Percentiles rank a stretch among this genome's conserved stretches.
Conservation (phyloP, 2,113 vertebrate genomes). For the Pleuronectes platessa region DNA sequence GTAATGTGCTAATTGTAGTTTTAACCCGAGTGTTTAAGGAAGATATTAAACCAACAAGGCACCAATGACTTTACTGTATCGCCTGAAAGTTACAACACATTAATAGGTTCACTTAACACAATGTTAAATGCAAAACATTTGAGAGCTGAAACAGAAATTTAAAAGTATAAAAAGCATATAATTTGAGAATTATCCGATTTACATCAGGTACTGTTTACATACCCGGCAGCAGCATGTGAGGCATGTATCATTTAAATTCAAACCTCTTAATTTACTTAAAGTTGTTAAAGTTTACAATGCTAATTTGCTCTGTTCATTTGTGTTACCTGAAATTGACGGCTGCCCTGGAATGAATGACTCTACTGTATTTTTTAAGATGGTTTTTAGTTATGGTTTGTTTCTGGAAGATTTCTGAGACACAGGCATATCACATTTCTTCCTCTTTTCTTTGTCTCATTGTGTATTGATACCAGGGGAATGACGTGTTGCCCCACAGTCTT, state of each 20-base stretch:
- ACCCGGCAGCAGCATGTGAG: not conserved
- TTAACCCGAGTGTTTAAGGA: too few relatives aligned
- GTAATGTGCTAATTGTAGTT: too few relatives aligned
- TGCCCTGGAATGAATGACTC: slow-evolving; percentile 13
- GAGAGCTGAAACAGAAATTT: not conserved
- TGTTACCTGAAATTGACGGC: not conserved
- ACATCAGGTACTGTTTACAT: not conserved
- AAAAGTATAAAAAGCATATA: not conserved
- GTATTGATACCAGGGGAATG: slow-evolving; percentile 45
- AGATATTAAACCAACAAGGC: not conserved
- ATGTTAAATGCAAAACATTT: not conserved
- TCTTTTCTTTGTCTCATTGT: slow-evolving; percentile 4
- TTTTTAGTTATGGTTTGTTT: slow-evolving; percentile 26
- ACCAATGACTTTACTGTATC: not conserved
- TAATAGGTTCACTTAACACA: not conserved
- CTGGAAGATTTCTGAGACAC: too few relatives aligned
- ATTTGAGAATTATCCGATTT: not conserved
- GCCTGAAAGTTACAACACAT: not conserved
- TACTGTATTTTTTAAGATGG: slow-evolving; percentile 3
- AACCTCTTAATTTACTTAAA: not conserved
- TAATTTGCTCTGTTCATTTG: slow-evolving; percentile 7
- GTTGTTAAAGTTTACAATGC: not conserved
- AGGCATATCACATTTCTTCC: not conserved
- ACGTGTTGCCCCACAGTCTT: not conserved
- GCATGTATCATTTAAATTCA: not conserved